Evolutionary conservation across 1,140 invertebrate species (phyloP).

Genomic region (Drosophila tsacasi): DNA sequence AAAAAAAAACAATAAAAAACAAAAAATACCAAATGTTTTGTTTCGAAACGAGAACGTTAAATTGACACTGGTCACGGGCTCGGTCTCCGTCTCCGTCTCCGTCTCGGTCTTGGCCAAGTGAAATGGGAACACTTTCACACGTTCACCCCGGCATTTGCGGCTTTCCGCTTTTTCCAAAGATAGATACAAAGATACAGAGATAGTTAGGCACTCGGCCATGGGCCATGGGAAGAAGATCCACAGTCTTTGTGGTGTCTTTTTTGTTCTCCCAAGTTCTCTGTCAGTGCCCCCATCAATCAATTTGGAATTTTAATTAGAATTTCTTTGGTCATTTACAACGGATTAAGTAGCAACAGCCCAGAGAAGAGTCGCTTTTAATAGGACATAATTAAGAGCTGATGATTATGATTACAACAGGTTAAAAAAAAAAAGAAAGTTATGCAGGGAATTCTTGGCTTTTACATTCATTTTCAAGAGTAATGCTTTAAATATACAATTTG

Average conservation of each 20-base stretch:
- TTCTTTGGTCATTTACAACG: slow-evolving; percentile 26
- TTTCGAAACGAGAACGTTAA: slow-evolving; percentile 62
- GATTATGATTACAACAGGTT: background rate
- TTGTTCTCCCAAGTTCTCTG: slow-evolving; percentile 4
- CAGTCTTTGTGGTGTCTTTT: background rate
- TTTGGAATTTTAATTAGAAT: slow-evolving; percentile 30
- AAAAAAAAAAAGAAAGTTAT: slow-evolving; percentile 18
- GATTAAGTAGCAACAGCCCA: background rate
- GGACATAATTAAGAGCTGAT: slow-evolving; percentile 21
- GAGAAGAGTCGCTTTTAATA: slow-evolving; percentile 18
- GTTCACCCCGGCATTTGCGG: slow-evolving; percentile 1
- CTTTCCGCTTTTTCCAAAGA: slow-evolving; percentile 19
- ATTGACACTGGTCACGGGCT: slow-evolving; percentile 55
- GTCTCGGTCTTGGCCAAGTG: slow-evolving; percentile 17
- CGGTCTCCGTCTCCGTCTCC: background rate
- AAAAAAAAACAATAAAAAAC: background rate
- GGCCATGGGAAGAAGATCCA: slow-evolving; percentile 6
- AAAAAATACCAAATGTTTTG: slow-evolving; percentile 4
- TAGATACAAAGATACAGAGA: background rate
- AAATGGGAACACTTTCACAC: slow-evolving; percentile 82
- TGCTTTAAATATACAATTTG: background rate
- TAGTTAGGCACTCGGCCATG: slow-evolving; percentile 2
- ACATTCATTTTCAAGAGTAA: background rate
- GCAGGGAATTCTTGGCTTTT: too few relatives aligned
- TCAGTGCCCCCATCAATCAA: slow-evolving; percentile 33